Percentiles rank a stretch among this genome's conserved stretches.
These are phyloP conservation scores for Linnaemya vulpina DNA, from an alignment of 2,888 invertebrate species.

Conservation along the genomic window DNA sequence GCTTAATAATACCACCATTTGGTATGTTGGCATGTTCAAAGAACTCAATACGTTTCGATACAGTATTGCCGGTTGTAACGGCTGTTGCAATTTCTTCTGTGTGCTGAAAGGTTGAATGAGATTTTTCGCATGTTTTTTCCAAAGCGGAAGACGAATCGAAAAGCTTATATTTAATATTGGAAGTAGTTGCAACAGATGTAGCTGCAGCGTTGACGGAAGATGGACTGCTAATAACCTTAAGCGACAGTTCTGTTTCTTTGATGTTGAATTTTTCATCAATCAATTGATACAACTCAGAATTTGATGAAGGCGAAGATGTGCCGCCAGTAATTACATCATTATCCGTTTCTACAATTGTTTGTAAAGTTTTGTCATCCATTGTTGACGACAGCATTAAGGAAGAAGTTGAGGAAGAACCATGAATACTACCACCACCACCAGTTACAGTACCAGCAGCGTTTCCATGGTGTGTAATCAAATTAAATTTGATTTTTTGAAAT, in stretches of 20 bases:
- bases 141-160: conserved; percentile 65
- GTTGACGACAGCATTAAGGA: conserved; percentile 67
- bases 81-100: conserved; percentile 31
- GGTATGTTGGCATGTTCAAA: conserved; percentile 77
- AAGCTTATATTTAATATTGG: conserved; percentile 72
- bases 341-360: conserved; percentile 81
- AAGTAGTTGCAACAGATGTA: conserved; percentile 19
- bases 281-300: conserved; percentile 79
- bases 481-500: conserved; percentile 81
- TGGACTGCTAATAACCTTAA: conserved; percentile 38
- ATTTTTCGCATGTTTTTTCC: conserved; percentile 31
- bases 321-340: conserved; percentile 75
- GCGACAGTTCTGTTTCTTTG: conserved; percentile 58
- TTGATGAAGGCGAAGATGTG: conserved; percentile 29
- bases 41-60: conserved; percentile 82
- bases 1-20: conserved; percentile 66
- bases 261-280: conserved; percentile 78
- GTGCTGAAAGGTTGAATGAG: conserved; percentile 17
- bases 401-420: conserved; percentile 51
- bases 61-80: conserved; percentile 72
- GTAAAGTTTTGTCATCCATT: conserved; percentile 75
- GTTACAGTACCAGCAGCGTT: conserved; percentile 68
- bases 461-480: conserved; percentile 77
- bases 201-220: conserved; percentile 42
- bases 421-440: conserved; percentile 65